These are phyloP conservation scores for Doryteuthis pealeii DNA, from an alignment of 1,140 invertebrate genomes.

Conservation along the genomic window DNA sequence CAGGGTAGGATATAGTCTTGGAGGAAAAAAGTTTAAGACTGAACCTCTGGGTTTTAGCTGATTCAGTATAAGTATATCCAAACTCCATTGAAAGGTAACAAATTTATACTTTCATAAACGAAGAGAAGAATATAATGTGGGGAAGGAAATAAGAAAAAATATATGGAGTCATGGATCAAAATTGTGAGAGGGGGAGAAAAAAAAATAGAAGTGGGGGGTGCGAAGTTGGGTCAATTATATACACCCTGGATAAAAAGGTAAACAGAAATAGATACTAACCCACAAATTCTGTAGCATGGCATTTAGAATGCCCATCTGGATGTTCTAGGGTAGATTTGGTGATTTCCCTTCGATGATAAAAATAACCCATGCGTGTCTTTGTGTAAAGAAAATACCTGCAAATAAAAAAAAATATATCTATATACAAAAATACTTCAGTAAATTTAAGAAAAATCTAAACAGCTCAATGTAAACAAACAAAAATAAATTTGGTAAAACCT, in stretches of 20 bases:
- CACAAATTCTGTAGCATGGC: slow-evolving; percentile 36
- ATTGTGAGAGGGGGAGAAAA: not conserved
- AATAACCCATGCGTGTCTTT: slow-evolving; percentile 43
- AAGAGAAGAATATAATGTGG: too few relatives aligned
- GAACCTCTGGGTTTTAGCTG: too few relatives aligned
- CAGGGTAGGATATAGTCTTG: too few relatives aligned
- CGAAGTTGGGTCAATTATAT: not conserved
- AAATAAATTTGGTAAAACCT: too few relatives aligned
- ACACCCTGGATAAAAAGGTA: not conserved
- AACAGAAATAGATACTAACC: slow-evolving; percentile 19
- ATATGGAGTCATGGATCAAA: not conserved
- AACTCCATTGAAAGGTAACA: too few relatives aligned
- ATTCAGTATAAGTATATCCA: too few relatives aligned
- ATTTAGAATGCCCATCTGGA: slow-evolving; percentile 37
- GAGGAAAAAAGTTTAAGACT: too few relatives aligned
- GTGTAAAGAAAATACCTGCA: slow-evolving; percentile 47
- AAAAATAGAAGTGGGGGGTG: not conserved
- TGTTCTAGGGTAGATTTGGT: slow-evolving; percentile 41
- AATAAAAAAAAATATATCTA: slow-evolving; percentile 16
- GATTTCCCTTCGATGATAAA: slow-evolving; percentile 43
- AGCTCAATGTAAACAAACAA: too few relatives aligned
- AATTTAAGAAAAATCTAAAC: too few relatives aligned
- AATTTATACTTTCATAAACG: too few relatives aligned
- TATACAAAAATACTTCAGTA: too few relatives aligned
- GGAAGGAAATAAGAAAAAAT: not conserved